phyloP scores from a whole-genome alignment of 2,888 invertebrate genomes.

The Macrosiphum euphorbiae region DNA sequence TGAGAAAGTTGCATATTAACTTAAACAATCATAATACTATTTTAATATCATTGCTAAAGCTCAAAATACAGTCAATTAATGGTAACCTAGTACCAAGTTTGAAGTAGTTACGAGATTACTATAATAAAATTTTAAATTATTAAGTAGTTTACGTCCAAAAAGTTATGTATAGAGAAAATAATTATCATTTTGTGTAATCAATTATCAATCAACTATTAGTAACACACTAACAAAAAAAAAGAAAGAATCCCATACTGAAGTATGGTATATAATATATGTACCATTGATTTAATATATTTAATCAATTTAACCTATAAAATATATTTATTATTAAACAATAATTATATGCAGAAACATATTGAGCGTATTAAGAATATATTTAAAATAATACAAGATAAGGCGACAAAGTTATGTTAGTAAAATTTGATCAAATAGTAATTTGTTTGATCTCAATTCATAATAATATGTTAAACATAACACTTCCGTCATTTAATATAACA shows the following conservation, averaged over 20 bases:
- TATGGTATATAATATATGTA: neutral
- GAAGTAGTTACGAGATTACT: conserved; percentile 12
- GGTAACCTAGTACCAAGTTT: conserved; percentile 53
- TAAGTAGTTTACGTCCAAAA: conserved; percentile 20
- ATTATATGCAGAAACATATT: conserved; percentile 39
- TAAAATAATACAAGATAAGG: conserved; percentile 9
- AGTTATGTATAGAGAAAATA: conserved; percentile 17
- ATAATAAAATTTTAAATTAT: conserved; percentile 6
- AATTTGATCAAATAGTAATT: neutral
- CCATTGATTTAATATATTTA: neutral
- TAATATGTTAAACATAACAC: neutral
- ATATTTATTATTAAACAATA: conserved; percentile 18
- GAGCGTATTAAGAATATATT: conserved; percentile 34
- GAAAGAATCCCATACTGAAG: neutral
- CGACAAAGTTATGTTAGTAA: neutral
- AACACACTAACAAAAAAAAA: neutral
- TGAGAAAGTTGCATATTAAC: conserved; percentile 29
- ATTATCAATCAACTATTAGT: conserved; percentile 10
- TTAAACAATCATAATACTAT: conserved; percentile 48
- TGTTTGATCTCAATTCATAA: conserved; percentile 6
- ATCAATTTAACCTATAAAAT: neutral
- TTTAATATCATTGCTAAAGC: conserved; percentile 48
- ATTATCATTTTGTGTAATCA: neutral
- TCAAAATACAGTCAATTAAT: conserved; percentile 59
- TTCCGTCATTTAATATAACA: neutral